Conservation (phyloP, 2,888 invertebrate species). For the Drosophila macrospina region DNA sequence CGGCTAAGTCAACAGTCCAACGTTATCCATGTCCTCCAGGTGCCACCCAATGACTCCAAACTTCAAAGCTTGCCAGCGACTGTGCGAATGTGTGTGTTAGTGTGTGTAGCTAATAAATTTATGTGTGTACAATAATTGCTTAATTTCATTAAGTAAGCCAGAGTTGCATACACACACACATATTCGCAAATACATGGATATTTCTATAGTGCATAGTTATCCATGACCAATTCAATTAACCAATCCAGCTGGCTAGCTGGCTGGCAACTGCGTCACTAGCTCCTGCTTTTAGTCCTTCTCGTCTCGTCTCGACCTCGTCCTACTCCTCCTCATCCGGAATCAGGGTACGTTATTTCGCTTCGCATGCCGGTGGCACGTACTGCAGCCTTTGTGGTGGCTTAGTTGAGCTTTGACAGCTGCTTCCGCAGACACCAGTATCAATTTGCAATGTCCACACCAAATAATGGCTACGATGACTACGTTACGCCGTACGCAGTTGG, state of each 20-base stretch:
- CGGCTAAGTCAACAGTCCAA: slow-evolving; percentile 59
- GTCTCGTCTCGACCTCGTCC: too few relatives aligned
- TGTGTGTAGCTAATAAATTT: slow-evolving; percentile 66
- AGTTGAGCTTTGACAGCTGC: slow-evolving; percentile 59
- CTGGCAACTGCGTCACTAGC: slow-evolving; percentile 50
- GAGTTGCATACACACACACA: slow-evolving; percentile 21
- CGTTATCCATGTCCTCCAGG: slow-evolving; percentile 14
- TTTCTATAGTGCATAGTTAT: slow-evolving; percentile 50
- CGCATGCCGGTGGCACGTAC: slow-evolving; percentile 36
- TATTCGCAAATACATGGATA: slow-evolving; percentile 12
- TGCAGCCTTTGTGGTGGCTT: slow-evolving; percentile 39
- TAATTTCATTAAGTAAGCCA: slow-evolving; percentile 76
- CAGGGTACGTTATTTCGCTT: slow-evolving; percentile 4
- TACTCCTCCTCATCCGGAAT: slow-evolving; percentile 12
- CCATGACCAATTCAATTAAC: slow-evolving; percentile 80
- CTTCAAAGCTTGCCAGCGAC: slow-evolving; percentile 5
- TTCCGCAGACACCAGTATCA: slow-evolving; percentile 49
- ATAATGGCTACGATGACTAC: slow-evolving; percentile 34
- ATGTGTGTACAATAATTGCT: slow-evolving; percentile 75
- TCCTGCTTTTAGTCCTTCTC: slow-evolving; percentile 3
- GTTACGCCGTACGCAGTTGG: background rate
- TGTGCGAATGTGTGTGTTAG: background rate
- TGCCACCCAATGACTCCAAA: slow-evolving; percentile 10
- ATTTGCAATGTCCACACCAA: slow-evolving; percentile 49
- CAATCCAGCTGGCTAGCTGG: too few relatives aligned